A percentile compares a stretch with the other conserved stretches of the same genome.
Conservation (phyloP, 2,888 invertebrate species). For the Ernsta delagoae region DNA sequence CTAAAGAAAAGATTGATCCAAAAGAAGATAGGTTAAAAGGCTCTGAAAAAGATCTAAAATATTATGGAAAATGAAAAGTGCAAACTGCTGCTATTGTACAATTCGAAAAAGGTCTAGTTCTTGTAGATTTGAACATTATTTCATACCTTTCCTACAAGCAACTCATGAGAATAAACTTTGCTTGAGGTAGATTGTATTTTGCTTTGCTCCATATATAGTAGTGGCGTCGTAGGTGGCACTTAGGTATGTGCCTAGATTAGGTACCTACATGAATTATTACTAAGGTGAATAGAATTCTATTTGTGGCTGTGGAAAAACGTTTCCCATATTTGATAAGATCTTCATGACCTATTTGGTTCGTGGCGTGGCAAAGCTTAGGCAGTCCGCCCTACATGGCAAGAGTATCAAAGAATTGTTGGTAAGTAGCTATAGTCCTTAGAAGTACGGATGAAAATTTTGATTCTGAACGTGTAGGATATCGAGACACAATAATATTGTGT, state of each 20-base stretch:
- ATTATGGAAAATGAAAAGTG: too few relatives aligned
- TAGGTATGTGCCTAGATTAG: slow-evolving; percentile 38
- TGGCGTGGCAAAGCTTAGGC: neutral
- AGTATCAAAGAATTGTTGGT: neutral
- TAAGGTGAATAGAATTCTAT: slow-evolving; percentile 41
- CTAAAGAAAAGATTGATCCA: too few relatives aligned
- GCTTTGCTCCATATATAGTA: slow-evolving; percentile 51
- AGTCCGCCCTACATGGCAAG: neutral
- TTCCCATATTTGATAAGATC: slow-evolving; percentile 34
- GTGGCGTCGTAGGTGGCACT: slow-evolving; percentile 55
- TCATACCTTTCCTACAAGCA: too few relatives aligned
- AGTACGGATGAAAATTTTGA: too few relatives aligned
- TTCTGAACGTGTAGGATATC: too few relatives aligned
- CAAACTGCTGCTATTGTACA: too few relatives aligned
- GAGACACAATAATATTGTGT: too few relatives aligned
- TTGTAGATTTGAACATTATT: neutral
- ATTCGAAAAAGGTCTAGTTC: neutral
- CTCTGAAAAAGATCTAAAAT: too few relatives aligned
- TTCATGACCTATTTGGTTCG: slow-evolving; percentile 39
- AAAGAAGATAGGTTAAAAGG: too few relatives aligned
- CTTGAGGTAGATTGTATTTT: slow-evolving; percentile 39
- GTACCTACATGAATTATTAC: slow-evolving; percentile 55
- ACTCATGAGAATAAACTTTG: slow-evolving; percentile 40
- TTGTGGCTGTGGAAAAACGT: slow-evolving; percentile 39
- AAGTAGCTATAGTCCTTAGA: neutral